These are phyloP conservation scores for Psylliodes chrysocephalus DNA, from an alignment of 2,888 invertebrate genomes.

Conservation along the genomic window DNA sequence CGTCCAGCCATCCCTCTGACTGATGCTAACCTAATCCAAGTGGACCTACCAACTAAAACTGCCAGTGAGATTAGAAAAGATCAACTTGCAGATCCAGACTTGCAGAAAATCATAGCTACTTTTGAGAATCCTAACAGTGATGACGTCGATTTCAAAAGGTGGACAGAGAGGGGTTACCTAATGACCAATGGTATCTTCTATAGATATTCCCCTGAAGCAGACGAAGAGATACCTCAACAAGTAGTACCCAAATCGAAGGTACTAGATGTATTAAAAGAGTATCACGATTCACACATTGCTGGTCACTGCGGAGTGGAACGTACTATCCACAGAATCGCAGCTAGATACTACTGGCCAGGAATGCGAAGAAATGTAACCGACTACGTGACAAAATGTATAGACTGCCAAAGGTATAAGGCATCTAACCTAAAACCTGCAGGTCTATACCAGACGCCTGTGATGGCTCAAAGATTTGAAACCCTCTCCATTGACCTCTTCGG, in stretches of 20 bases:
- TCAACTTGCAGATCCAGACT: conserved; percentile 45
- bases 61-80: conserved; percentile 11
- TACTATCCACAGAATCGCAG: no score
- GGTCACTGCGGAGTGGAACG: no score
- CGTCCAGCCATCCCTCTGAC: conserved; percentile 11
- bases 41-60: conserved; percentile 2
- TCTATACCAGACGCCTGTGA: conserved; percentile 48
- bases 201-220: conserved; percentile 31
- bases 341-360: conserved; percentile 50
- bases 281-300: no score
- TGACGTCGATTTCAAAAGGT: conserved; percentile 8
- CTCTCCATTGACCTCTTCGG: conserved; percentile 52
- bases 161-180: conserved; percentile 45
- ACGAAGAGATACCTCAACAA: no score
- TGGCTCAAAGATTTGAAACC: conserved; percentile 47
- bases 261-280: conserved; percentile 39
- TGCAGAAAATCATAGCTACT: conserved; percentile 43
- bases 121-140: no score
- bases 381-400: conserved; percentile 45
- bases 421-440: conserved; percentile 50
- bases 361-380: conserved; percentile 43
- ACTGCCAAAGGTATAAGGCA: conserved; percentile 51
- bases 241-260: conserved; percentile 42
- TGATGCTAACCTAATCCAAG: not conserved
- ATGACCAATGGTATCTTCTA: conserved; percentile 46